These are phyloP conservation scores for Ferdinandea cuprea DNA, from an alignment of 2,888 invertebrate species.

Conservation along the genomic window DNA sequence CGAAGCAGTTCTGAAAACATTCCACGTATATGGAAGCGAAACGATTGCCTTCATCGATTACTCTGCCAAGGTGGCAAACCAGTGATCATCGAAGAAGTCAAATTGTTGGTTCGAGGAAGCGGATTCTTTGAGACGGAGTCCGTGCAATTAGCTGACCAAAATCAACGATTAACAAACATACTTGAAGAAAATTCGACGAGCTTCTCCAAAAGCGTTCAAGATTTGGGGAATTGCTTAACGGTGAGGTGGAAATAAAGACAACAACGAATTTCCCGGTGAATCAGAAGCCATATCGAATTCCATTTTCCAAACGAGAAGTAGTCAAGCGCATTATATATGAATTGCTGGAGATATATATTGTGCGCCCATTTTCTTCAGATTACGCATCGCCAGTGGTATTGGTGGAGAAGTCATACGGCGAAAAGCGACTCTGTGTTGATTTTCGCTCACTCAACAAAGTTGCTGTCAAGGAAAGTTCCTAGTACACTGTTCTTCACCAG, in stretches of 20 bases:
- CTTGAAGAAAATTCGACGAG: no score
- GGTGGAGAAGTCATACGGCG: conserved; percentile 11
- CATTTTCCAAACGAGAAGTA: conserved; percentile 42
- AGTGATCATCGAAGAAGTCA: conserved; percentile 15
- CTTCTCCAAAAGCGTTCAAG: background rate
- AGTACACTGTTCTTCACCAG: conserved; percentile 7
- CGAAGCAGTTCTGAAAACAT: conserved; percentile 12
- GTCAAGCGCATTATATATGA: conserved; percentile 5
- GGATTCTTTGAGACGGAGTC: background rate
- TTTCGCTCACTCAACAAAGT: conserved; percentile 1
- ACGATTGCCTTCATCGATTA: background rate
- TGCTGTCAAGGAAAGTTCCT: background rate
- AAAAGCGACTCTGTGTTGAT: conserved; percentile 23
- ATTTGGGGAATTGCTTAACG: background rate
- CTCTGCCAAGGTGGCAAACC: conserved; percentile 1
- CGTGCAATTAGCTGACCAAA: background rate
- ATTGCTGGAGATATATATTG: conserved; percentile 43
- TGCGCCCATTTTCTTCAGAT: conserved; percentile 50
- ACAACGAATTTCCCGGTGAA: conserved; percentile 8
- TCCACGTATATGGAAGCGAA: conserved; percentile 7
- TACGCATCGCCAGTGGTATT: no score
- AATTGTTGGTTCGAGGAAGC: background rate
- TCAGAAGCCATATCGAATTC: conserved; percentile 46
- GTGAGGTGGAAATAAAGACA: conserved; percentile 21
- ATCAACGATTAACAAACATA: background rate